Evolutionary conservation across 2,888 invertebrate genomes (phyloP).

Genomic region (Aelia acuminata): DNA sequence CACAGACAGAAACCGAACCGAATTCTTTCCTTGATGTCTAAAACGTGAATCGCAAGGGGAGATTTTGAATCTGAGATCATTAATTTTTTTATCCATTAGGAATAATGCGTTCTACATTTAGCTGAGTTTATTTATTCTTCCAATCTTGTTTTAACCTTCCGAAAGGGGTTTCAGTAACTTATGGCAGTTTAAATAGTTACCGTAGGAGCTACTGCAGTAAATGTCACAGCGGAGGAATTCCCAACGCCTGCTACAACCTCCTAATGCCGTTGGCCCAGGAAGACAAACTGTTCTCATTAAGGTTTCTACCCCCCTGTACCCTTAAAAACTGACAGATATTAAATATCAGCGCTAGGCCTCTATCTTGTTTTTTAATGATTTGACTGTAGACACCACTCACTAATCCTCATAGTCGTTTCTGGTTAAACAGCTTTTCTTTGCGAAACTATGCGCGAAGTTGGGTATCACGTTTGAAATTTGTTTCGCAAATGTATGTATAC

Average conservation of each 20-base stretch:
- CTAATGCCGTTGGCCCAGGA: background rate
- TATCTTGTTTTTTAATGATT: background rate
- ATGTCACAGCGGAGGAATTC: background rate
- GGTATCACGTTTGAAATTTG: background rate
- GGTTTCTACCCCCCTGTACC: background rate
- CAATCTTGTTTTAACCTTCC: background rate
- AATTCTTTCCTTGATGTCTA: too few species aligned
- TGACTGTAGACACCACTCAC: background rate
- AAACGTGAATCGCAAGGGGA: too few species aligned
- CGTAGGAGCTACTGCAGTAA: background rate
- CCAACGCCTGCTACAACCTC: background rate
- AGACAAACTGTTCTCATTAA: slow-evolving; percentile 36
- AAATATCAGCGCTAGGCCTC: background rate
- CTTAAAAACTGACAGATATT: slow-evolving; percentile 38
- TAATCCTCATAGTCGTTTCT: background rate
- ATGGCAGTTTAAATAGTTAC: background rate
- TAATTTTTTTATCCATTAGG: too few species aligned
- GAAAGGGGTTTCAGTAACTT: background rate
- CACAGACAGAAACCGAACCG: too few species aligned
- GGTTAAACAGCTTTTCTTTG: background rate
- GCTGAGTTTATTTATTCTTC: background rate
- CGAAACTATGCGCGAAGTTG: background rate
- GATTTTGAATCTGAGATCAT: too few species aligned
- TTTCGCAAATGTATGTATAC: background rate
- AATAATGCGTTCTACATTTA: too few species aligned